Evolutionary conservation across 2,113 vertebrate genomes (phyloP).

Genomic region (Pao palembangensis): DNA sequence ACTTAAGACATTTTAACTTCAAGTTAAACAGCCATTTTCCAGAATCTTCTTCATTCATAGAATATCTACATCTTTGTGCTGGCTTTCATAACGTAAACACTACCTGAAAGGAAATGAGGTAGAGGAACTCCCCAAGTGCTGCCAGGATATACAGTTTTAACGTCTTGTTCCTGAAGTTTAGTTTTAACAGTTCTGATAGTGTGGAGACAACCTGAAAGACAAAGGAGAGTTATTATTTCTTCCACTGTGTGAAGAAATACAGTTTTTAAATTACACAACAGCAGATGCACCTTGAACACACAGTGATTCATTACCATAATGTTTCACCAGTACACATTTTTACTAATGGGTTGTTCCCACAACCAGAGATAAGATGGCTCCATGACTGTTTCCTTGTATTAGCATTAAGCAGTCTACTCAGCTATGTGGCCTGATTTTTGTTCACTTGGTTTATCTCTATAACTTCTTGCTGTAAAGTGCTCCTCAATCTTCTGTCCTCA

Average conservation of each 20-base stretch:
- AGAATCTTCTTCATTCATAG: too few species aligned
- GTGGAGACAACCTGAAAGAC: slow-evolving; percentile 50
- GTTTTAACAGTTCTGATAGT: slow-evolving; percentile 56
- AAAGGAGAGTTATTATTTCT: background rate
- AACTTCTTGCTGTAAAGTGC: slow-evolving; percentile 8
- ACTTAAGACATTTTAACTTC: too few species aligned
- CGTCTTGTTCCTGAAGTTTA: slow-evolving; percentile 60
- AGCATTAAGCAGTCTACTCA: slow-evolving; percentile 49
- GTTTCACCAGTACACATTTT: too few species aligned
- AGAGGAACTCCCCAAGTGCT: slow-evolving; percentile 60
- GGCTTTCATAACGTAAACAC: background rate
- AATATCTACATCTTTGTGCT: background rate
- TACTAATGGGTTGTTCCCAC: too few species aligned
- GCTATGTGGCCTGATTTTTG: slow-evolving; percentile 44
- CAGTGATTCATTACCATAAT: too few species aligned
- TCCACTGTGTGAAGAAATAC: background rate
- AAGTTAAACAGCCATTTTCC: too few species aligned
- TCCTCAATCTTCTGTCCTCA: background rate
- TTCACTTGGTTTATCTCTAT: slow-evolving; percentile 18
- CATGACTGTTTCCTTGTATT: slow-evolving; percentile 56
- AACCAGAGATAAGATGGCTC: slow-evolving; percentile 21
- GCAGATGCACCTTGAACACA: too few species aligned
- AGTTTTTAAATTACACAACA: too few species aligned
- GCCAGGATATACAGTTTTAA: slow-evolving; percentile 59
- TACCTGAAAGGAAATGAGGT: slow-evolving; percentile 64